phyloP scores from a whole-genome alignment of 2,113 vertebrate species.

The Gallinago paraguaiae region DNA sequence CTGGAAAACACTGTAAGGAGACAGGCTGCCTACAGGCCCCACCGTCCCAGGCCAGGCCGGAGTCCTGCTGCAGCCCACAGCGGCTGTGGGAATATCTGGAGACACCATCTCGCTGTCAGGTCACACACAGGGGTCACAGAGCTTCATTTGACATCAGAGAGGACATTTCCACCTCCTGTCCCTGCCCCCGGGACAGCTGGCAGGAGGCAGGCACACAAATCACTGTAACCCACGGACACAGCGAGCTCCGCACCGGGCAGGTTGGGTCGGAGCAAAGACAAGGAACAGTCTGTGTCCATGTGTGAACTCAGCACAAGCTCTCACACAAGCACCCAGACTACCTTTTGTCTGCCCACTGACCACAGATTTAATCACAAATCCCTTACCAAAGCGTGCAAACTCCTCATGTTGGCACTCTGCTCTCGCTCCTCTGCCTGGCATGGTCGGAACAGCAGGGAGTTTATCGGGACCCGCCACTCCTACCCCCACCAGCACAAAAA shows the following conservation, averaged over 20 bases:
- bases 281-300: rapidly evolving
- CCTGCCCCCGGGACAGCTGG: neutral
- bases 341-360: neutral
- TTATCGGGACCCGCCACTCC: neutral
- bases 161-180: neutral
- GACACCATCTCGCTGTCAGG: neutral
- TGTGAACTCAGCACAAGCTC: neutral
- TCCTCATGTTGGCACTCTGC: neutral
- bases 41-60: neutral
- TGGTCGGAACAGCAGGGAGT: rapidly evolving
- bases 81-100: neutral
- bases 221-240: neutral
- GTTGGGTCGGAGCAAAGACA: neutral
- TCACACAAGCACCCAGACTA: neutral
- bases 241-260: neutral
- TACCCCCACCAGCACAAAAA: neutral
- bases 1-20: neutral
- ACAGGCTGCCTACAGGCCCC: neutral
- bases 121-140: neutral
- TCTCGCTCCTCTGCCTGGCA: neutral
- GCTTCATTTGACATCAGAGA: neutral
- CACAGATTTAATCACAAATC: neutral
- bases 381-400: neutral
- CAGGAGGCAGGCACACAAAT: no score
- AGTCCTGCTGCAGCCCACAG: neutral